A percentile compares a stretch with the other conserved stretches of the same genome.
phyloP scores from a whole-genome alignment of 2,888 invertebrate genomes.

The Sepiola atlantica region DNA sequence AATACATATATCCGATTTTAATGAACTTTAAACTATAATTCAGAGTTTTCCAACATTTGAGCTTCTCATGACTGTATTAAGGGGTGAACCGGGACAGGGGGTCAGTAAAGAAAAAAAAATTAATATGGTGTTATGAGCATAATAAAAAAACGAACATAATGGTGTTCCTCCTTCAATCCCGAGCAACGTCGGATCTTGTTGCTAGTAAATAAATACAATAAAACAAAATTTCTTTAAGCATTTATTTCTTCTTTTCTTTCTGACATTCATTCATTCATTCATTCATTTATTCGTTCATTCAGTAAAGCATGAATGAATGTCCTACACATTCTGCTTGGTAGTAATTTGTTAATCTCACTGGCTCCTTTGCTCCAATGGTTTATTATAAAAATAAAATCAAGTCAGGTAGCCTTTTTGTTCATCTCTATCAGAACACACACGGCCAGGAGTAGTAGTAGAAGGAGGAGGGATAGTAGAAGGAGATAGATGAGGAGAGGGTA shows the following conservation, averaged over 20 bases:
- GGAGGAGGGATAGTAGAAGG: not conserved
- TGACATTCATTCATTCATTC: not conserved
- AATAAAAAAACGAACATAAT: too few species aligned
- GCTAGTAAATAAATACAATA: too few species aligned
- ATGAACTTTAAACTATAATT: too few species aligned
- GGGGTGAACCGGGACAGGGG: too few species aligned
- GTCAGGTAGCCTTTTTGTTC: not conserved
- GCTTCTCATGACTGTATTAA: too few species aligned
- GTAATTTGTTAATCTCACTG: not conserved
- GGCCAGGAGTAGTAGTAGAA: not conserved
- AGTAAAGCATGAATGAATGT: not conserved
- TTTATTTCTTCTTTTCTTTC: not conserved
- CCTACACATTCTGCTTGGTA: not conserved
- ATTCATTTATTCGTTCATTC: not conserved
- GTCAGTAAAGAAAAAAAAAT: too few species aligned
- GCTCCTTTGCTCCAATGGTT: not conserved
- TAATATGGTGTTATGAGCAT: too few species aligned
- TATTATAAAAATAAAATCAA: not conserved
- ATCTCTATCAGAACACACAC: not conserved
- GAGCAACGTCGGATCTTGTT: too few species aligned
- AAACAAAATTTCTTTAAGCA: not conserved
- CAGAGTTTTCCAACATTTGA: too few species aligned
- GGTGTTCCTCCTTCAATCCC: too few species aligned
- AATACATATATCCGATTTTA: too few species aligned
- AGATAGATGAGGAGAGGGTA: not conserved